phyloP scores from a whole-genome alignment of 2,888 invertebrate species.

The Tuta absoluta region DNA sequence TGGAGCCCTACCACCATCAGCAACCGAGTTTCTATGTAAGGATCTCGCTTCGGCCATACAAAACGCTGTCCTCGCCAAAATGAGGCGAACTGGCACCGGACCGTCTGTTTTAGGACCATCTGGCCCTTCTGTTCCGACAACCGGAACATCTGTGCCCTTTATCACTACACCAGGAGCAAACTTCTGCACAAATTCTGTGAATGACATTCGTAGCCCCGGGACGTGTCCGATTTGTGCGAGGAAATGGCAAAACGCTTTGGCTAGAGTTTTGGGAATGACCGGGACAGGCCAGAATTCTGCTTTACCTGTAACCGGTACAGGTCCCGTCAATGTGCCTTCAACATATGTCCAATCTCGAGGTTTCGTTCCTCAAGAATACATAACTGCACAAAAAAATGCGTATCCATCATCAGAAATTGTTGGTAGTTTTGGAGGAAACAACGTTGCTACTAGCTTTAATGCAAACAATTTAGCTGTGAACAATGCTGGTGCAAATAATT shows the following conservation, averaged over 20 bases:
- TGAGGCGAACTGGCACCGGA: conserved; percentile 31
- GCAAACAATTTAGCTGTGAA: neutral
- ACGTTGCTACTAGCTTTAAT: neutral
- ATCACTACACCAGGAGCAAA: neutral
- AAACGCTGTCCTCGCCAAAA: conserved; percentile 37
- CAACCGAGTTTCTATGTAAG: conserved; percentile 32
- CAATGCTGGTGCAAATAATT: neutral
- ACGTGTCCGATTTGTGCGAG: conserved; percentile 10
- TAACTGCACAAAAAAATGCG: neutral
- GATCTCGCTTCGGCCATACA: conserved; percentile 39
- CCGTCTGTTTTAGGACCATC: neutral
- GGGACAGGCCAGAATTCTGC: neutral
- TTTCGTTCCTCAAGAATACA: neutral
- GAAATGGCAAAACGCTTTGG: conserved; percentile 8
- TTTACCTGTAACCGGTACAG: neutral
- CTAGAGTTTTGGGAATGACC: conserved; percentile 13
- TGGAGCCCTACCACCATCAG: neutral
- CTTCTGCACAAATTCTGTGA: neutral
- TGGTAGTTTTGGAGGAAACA: too few species aligned
- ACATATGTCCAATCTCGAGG: neutral
- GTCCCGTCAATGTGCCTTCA: neutral
- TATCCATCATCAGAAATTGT: neutral
- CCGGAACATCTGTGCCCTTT: neutral
- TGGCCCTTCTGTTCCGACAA: neutral
- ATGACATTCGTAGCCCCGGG: neutral